Evolutionary conservation across 2,888 invertebrate species (phyloP).

Genomic region (Coremacera marginata): DNA sequence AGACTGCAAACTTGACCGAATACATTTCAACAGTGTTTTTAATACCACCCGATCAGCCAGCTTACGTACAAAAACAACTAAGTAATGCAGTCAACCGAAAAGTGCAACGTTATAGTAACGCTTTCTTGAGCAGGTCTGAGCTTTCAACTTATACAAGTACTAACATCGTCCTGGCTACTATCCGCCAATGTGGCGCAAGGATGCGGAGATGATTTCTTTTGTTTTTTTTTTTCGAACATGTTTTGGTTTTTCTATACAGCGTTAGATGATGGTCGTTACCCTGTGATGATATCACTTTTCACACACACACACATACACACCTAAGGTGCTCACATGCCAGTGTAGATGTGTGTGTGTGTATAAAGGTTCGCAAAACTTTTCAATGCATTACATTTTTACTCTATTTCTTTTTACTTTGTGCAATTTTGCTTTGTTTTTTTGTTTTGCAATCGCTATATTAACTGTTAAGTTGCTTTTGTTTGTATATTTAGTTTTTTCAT

Average conservation of each 20-base stretch:
- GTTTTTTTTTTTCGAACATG: background rate
- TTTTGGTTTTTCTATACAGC: background rate
- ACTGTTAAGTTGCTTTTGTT: constrained; percentile 2
- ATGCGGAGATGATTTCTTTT: background rate
- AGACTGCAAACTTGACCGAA: constrained; percentile 2
- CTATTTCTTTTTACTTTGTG: background rate
- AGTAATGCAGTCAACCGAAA: background rate
- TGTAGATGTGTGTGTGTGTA: background rate
- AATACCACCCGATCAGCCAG: background rate
- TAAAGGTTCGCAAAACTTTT: background rate
- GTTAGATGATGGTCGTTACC: background rate
- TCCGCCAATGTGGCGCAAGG: too few species aligned
- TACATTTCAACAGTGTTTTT: constrained; percentile 1
- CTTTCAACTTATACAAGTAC: background rate
- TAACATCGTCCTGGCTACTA: background rate
- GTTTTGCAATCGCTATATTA: background rate
- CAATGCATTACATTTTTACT: background rate
- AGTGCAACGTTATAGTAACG: constrained; percentile 1
- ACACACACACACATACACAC: background rate
- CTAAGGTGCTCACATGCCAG: background rate
- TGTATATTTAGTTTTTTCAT: background rate
- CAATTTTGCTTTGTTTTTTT: background rate
- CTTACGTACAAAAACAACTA: background rate
- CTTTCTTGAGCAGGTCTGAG: background rate
- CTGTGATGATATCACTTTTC: background rate